Base-by-base conservation (phyloP, 2,797 vertebrate genomes). In the Taenioides sp. region DNA sequence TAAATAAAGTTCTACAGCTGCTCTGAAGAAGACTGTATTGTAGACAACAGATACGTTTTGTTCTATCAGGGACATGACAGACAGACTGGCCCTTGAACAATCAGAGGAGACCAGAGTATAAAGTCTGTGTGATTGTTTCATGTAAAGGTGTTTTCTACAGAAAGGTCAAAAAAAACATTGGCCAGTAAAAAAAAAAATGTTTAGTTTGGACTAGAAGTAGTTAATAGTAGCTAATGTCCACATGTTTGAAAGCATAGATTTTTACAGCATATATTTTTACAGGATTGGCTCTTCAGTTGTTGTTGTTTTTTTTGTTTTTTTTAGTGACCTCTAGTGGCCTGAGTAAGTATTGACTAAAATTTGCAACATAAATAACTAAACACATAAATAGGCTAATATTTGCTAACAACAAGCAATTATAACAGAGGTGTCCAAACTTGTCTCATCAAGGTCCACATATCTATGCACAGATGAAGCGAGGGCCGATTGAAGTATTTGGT, bases 1-100 rank as follows among this genome's bases (percentile, higher is more conserved):
- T 88, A 84, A 87, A 89, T 89, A 85, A 86, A 83, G 77, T 80
- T 83, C 75, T 83, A 77, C 58, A 71, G 63, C 77, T 58, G 40
- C 75, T 76, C 67, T 79, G 63, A 74, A 49, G 62, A 62, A 78
- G 70, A 84, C 12, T 27, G 23, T 79, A 79, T 79, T 79, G 59
- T n/a, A 65, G 58, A 72, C 81, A 81, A 89, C 83, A 80, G 78
- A 88, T 82, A 79, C 72, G 72, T 37, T 61, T 80, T 79, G 64
- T 82, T 82, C 78, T 76, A 81, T 78, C 84, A 77, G 67, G 54
- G 65, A 61, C 66, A 23, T 73, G 70, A 84, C 70, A 79, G 76
- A 70, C 64, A 64, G 54, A 64, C 63, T 55, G 61, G 69, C 65
- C 60, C 65, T 77, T 62, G 69, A 58, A 71, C 81, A 72, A 76